These are phyloP conservation scores for Cottus gobio DNA, from an alignment of 2,113 vertebrate species.

Conservation along the genomic window DNA sequence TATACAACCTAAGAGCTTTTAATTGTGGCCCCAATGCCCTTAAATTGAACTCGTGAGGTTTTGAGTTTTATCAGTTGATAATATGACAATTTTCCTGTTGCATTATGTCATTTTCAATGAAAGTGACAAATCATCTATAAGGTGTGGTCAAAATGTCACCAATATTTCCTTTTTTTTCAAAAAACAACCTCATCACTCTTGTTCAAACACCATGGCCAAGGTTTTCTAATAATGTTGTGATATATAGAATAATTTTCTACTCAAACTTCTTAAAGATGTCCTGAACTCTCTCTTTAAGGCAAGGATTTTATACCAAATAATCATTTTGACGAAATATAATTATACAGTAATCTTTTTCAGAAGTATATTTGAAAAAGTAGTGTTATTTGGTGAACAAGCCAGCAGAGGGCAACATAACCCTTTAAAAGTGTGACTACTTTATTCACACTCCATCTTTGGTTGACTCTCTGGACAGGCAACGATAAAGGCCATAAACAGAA, in stretches of 20 bases:
- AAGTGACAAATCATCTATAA: not conserved
- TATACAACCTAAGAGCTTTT: not conserved
- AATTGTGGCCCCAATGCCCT: not conserved
- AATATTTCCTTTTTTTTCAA: not conserved
- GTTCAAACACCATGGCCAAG: not conserved
- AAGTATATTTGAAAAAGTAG: not conserved
- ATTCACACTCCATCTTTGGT: not conserved
- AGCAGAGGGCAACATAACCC: conserved; percentile 60
- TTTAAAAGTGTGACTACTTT: not conserved
- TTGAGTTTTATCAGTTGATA: not conserved
- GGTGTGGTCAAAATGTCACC: not conserved
- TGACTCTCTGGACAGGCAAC: not conserved
- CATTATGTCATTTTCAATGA: not conserved
- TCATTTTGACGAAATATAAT: not conserved
- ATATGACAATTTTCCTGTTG: not conserved
- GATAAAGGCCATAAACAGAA: not conserved
- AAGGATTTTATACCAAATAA: not conserved
- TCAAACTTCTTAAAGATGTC: not conserved
- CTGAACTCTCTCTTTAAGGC: not conserved
- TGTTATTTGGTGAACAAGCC: conserved; percentile 10
- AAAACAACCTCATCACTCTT: not conserved
- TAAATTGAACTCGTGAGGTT: not conserved
- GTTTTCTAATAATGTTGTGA: not conserved
- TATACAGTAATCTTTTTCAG: not conserved
- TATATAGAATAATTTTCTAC: not conserved